A percentile compares a stretch with the other conserved stretches of the same genome.
Evolutionary conservation across 1,140 invertebrate species (phyloP).

Genomic region (Apis laboriosa): DNA sequence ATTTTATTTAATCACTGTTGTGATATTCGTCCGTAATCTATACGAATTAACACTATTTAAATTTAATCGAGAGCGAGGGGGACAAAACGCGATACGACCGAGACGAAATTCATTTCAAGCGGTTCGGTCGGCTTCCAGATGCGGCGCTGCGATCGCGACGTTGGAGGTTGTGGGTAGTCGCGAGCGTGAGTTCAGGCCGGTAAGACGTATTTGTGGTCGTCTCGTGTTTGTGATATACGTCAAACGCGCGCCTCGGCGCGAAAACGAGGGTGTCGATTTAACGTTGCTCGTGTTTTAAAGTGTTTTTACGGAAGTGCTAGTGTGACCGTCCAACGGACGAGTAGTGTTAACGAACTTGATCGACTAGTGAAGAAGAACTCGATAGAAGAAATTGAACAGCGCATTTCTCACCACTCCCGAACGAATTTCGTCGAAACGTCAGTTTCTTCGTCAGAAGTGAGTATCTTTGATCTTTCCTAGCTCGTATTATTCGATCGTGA

Average conservation of each 20-base stretch:
- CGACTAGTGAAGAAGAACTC: conserved; percentile 21
- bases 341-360: conserved; percentile 51
- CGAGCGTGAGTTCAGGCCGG: conserved; percentile 64
- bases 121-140: conserved; percentile 46
- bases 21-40: neutral
- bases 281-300: conserved; percentile 21
- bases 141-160: conserved; percentile 45
- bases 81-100: neutral
- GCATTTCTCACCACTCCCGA: neutral
- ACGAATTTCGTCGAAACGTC: conserved; percentile 34
- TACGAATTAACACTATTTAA: neutral
- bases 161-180: conserved; percentile 58
- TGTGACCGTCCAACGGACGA: conserved; percentile 24
- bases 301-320: conserved; percentile 42
- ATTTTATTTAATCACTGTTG: neutral
- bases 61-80: neutral
- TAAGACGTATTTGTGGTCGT: conserved; percentile 38
- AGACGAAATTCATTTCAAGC: conserved; percentile 44
- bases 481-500: neutral
- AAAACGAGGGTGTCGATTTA: conserved; percentile 39
- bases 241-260: conserved; percentile 46
- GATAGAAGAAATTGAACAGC: neutral
- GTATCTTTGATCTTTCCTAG: neutral
- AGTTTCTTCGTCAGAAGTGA: conserved; percentile 45
- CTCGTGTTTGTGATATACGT: conserved; percentile 42